These are phyloP conservation scores for Cranoglanis bouderius DNA, from an alignment of 2,113 vertebrate genomes.

Conservation along the genomic window DNA sequence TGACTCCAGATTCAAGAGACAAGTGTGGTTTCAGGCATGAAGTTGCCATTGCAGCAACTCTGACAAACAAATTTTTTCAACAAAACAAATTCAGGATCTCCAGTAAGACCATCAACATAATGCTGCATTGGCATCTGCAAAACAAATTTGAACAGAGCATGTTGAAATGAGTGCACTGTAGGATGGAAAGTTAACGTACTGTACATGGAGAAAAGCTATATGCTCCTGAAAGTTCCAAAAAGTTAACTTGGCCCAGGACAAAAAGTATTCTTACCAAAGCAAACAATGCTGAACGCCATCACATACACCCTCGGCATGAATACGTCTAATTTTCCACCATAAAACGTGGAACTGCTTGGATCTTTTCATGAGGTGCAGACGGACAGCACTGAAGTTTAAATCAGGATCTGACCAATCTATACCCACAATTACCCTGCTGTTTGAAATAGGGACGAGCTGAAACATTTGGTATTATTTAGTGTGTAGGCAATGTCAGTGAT, in stretches of 20 bases:
- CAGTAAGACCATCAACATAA: neutral
- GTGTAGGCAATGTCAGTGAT: constrained; percentile 46
- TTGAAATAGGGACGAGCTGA: constrained; percentile 50
- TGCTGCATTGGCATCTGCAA: neutral
- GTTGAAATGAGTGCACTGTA: constrained; percentile 17
- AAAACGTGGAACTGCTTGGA: constrained; percentile 46
- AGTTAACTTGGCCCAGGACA: constrained; percentile 36
- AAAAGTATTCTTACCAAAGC: constrained; percentile 51
- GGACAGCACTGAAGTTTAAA: constrained; percentile 54
- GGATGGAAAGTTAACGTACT: constrained; percentile 42
- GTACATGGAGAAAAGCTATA: constrained; percentile 28
- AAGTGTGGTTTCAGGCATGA: neutral
- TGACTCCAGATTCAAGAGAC: neutral
- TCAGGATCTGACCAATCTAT: constrained; percentile 50
- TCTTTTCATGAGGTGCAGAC: constrained; percentile 54
- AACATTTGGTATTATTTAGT: constrained; percentile 58
- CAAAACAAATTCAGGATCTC: neutral
- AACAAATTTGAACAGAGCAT: neutral
- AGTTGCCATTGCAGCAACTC: neutral
- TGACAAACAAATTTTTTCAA: neutral
- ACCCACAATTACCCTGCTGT: constrained; percentile 54
- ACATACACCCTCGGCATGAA: constrained; percentile 49
- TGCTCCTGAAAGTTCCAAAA: constrained; percentile 36
- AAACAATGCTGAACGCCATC: constrained; percentile 53
- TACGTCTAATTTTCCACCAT: constrained; percentile 57